phyloP scores from a whole-genome alignment of 2,797 vertebrate genomes.

The Sebastes glaucus region DNA sequence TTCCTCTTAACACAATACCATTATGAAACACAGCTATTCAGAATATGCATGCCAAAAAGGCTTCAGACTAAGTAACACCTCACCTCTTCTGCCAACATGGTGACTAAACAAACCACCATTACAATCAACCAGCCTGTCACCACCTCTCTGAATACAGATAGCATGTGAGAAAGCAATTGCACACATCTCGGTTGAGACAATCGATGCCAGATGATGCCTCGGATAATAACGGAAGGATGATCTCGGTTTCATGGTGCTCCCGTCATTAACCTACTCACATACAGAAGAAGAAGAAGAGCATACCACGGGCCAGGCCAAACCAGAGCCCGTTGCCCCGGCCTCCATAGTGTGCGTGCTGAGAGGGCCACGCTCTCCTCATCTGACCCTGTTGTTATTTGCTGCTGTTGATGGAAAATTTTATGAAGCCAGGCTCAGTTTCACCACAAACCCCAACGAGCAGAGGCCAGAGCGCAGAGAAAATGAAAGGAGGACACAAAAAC shows the following conservation, averaged over 20 bases:
- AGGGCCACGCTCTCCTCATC: slow-evolving; percentile 60
- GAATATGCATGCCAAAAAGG: slow-evolving; percentile 31
- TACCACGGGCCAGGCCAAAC: slow-evolving; percentile 45
- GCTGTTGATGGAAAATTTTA: slow-evolving; percentile 82
- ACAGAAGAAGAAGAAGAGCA: slow-evolving; percentile 24
- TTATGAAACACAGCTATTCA: slow-evolving; percentile 50
- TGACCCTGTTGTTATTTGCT: slow-evolving; percentile 82
- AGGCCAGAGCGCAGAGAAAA: slow-evolving; percentile 54
- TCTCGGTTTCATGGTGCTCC: slow-evolving; percentile 1
- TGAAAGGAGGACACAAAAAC: slow-evolving; percentile 14
- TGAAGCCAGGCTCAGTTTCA: slow-evolving; percentile 75
- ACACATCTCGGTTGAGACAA: slow-evolving; percentile 32
- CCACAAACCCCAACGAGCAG: slow-evolving; percentile 71
- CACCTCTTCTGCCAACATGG: slow-evolving; percentile 26
- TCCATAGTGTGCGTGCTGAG: slow-evolving; percentile 42
- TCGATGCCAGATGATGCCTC: slow-evolving; percentile 51
- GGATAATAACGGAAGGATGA: slow-evolving; percentile 6
- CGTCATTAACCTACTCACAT: slow-evolving; percentile 4
- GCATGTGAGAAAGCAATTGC: slow-evolving; percentile 45
- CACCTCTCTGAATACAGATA: slow-evolving; percentile 22
- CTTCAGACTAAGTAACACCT: slow-evolving; percentile 5
- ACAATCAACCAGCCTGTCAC: slow-evolving; percentile 32
- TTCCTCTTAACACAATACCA: slow-evolving; percentile 69
- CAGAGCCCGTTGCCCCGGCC: slow-evolving; percentile 44
- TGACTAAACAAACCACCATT: slow-evolving; percentile 39